A percentile compares a stretch with the other conserved stretches of the same genome.
Evolutionary conservation across 2,797 vertebrate genomes (phyloP).

Genomic region (Pteronotus mesoamericanus): DNA sequence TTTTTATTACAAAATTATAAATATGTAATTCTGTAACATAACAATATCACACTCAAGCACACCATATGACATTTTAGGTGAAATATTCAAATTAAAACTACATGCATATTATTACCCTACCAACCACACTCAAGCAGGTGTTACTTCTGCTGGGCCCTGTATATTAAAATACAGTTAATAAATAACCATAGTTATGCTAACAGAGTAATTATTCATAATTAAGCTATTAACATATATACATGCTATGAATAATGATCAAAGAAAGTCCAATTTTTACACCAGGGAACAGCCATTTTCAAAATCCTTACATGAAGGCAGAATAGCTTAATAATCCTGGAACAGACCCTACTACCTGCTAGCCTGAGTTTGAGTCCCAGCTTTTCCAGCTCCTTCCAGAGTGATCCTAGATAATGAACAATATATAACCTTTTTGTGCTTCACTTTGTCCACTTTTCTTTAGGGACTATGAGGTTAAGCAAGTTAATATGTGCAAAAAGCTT

Average conservation of each 20-base stretch:
- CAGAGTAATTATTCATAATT: slow-evolving; percentile 2
- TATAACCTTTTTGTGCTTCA: background rate
- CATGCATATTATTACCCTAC: too few relatives aligned
- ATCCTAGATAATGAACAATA: background rate
- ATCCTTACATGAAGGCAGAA: background rate
- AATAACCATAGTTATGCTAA: slow-evolving; percentile 2
- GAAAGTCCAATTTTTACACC: background rate
- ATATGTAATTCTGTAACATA: too few relatives aligned
- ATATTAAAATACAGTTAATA: slow-evolving; percentile 18
- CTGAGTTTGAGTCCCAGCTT: background rate
- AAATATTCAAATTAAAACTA: too few relatives aligned
- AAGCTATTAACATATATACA: slow-evolving; percentile 10
- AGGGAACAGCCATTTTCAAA: slow-evolving; percentile 32
- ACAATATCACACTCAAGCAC: too few relatives aligned
- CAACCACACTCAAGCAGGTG: too few relatives aligned
- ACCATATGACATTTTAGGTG: too few relatives aligned
- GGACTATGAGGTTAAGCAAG: background rate
- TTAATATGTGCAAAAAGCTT: background rate
- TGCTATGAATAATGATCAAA: slow-evolving; percentile 33
- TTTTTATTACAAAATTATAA: too few relatives aligned
- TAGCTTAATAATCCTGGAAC: background rate
- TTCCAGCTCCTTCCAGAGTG: background rate
- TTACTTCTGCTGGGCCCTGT: background rate
- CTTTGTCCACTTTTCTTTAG: background rate
- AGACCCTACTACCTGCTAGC: background rate